Conservation (phyloP, 2,888 invertebrate genomes). For the Pachydiplax longipennis region DNA sequence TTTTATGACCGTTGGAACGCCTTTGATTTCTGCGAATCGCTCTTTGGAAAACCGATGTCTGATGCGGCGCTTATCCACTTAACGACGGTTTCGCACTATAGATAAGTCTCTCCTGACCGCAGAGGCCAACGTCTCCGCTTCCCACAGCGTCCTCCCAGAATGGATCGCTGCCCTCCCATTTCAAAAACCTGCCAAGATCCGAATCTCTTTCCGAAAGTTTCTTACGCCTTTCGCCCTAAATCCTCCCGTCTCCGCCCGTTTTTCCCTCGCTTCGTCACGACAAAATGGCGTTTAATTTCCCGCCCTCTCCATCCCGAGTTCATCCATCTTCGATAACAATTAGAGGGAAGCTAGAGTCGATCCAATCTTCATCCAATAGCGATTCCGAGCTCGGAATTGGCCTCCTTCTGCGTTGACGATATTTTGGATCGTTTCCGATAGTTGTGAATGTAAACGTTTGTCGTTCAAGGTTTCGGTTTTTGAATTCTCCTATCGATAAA, state of each 20-base stretch:
- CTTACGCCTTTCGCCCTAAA: neutral
- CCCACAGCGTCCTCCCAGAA: neutral
- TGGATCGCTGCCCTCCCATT: neutral
- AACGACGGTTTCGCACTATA: neutral
- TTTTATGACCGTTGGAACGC: neutral
- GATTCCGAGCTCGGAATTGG: no score
- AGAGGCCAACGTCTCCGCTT: neutral
- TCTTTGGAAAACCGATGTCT: neutral
- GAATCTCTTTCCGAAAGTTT: neutral
- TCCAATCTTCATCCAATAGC: no score
- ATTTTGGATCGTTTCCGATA: no score
- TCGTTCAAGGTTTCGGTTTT: no score
- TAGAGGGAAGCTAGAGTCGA: no score
- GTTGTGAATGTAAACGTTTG: no score
- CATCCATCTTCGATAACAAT: no score
- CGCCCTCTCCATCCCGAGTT: no score
- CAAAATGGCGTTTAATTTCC: no score
- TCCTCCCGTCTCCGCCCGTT: neutral
- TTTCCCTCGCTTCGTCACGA: neutral
- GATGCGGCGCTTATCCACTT: neutral
- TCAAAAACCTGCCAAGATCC: neutral
- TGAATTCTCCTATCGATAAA: no score
- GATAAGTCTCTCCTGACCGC: neutral
- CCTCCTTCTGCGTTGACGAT: no score
- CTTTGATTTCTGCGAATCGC: neutral